Evolutionary conservation across 2,797 vertebrate species (phyloP).

Genomic region (Caiman crocodilus): DNA sequence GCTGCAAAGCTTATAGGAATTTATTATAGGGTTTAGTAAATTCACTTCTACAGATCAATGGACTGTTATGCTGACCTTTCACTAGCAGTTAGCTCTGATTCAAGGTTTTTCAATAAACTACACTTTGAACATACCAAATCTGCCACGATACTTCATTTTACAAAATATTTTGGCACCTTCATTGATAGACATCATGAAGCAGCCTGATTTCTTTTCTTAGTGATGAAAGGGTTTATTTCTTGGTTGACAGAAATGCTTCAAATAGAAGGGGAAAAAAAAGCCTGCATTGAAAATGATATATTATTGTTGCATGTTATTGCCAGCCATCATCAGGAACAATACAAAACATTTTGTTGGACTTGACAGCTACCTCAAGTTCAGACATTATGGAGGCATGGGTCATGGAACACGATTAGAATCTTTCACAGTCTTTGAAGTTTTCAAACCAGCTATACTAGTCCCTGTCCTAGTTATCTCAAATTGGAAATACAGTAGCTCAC

Average conservation of each 20-base stretch:
- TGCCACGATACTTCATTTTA: constrained; percentile 2
- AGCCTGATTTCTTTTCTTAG: neutral
- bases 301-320: neutral
- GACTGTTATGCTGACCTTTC: constrained; percentile 35
- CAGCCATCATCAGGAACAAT: neutral
- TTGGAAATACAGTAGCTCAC: neutral
- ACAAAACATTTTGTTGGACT: neutral
- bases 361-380: neutral
- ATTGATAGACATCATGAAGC: neutral
- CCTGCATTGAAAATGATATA: neutral
- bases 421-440: neutral
- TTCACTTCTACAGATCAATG: constrained; percentile 31
- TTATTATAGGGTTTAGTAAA: constrained; percentile 40
- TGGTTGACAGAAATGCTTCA: constrained; percentile 1
- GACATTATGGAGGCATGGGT: neutral
- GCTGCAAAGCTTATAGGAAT: neutral
- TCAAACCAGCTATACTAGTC: neutral
- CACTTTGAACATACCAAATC: neutral
- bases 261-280: neutral
- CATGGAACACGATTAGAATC: neutral
- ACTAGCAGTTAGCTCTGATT: constrained; percentile 17
- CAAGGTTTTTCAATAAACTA: constrained; percentile 32
- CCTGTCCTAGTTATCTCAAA: neutral
- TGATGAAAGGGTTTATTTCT: constrained; percentile 22
- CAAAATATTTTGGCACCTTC: constrained; percentile 38